Conservation (phyloP, 2,888 invertebrate genomes). For the Hymenopus coronatus region DNA sequence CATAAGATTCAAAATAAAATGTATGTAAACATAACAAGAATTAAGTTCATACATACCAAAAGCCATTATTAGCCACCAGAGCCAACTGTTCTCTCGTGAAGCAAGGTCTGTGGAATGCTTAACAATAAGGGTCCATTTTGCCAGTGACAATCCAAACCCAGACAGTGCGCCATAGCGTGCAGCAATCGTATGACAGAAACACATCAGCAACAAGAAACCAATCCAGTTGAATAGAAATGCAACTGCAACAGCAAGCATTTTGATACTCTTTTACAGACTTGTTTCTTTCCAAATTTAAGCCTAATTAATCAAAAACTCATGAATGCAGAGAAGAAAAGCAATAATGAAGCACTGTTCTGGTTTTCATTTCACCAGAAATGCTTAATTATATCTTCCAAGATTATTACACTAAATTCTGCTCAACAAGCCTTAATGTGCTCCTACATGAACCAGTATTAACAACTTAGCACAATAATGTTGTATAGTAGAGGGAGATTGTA, state of each 20-base stretch:
- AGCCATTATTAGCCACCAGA: slow-evolving; percentile 91
- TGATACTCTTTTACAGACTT: background rate
- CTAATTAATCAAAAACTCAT: too few species aligned
- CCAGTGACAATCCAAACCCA: slow-evolving; percentile 87
- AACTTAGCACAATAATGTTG: too few species aligned
- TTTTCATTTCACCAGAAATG: too few species aligned
- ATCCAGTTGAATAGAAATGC: slow-evolving; percentile 96
- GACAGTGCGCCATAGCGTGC: slow-evolving; percentile 89
- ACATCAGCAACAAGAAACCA: slow-evolving; percentile 87
- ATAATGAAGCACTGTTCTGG: too few species aligned
- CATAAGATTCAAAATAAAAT: too few species aligned
- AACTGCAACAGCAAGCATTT: slow-evolving; percentile 55
- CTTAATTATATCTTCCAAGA: too few species aligned
- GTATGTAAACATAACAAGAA: too few species aligned
- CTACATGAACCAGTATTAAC: too few species aligned
- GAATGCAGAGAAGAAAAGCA: too few species aligned
- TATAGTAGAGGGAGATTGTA: too few species aligned
- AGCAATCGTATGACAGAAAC: slow-evolving; percentile 92
- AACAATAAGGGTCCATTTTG: slow-evolving; percentile 93
- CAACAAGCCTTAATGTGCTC: too few species aligned
- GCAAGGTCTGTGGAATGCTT: slow-evolving; percentile 87
- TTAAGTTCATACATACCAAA: slow-evolving; percentile 61
- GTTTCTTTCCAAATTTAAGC: background rate
- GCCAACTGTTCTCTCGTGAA: slow-evolving; percentile 84
- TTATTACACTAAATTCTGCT: too few species aligned